Evolutionary conservation across 2,888 invertebrate genomes (phyloP), one percentile per base, ranked within the genome.

Genomic region (Acheta domesticus): DNA sequence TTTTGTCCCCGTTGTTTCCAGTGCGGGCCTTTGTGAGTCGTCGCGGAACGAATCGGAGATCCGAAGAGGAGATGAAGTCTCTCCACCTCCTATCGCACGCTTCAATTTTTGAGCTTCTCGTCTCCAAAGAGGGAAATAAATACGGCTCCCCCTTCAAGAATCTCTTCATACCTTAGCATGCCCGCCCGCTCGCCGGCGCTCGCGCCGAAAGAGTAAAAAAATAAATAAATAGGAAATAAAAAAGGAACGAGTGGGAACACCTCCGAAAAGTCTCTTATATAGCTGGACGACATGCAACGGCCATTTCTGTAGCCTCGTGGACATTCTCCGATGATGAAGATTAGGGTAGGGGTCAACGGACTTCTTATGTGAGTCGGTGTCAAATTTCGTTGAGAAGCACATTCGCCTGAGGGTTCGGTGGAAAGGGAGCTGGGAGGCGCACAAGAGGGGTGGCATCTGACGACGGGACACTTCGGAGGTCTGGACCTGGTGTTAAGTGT

Each of bases 121-220:
- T 62, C 62, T 62, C n/a, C 62, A n/a, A 62, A 62, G 62, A 62
- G 62, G 62, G n/a, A 62, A 62, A 62, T 62, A 62, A 62, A n/a
- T 62, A 19, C 8, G 36, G 36, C 36, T 36, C 36, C 36, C 36
- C 36, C 36, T 36, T 36, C 5, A 36, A 36, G 36, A 36, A 36
- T 36, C 36, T 36, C 36, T 36, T 36, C 36, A 36, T 36, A 36
- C 36, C 36, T 36, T 36, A 36, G 36, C 36, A 5, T 8, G 36
- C 36, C 36, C 36, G 36, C 23, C 23, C 36, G 36, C 8, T 36
- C 8, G 36, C 36, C 36, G 8, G 36, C 36, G 8, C 36, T 36
- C 8, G 36, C 36, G 8, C 8, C 36, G 36, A 8, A 36, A 36
- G 36, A 36, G 36, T 36, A 62, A 62, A 62, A n/a, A 62, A 62